phyloP scores from a whole-genome alignment of 92 coral and sea anemone genomes.

The Porites evermanni region DNA sequence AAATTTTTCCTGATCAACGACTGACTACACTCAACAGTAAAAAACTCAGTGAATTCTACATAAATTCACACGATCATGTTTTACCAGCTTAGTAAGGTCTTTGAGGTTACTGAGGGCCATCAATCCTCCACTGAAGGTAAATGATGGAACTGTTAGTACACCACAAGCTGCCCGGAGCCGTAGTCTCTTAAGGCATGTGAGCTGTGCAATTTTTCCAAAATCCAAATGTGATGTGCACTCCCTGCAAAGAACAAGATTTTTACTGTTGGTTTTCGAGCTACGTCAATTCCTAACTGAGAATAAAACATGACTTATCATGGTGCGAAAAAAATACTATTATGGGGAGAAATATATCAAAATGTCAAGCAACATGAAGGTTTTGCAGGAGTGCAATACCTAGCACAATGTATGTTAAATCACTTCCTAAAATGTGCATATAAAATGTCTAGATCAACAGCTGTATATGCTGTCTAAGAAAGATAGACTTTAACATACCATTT shows the following conservation, averaged over 20 bases:
- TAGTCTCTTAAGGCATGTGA: slow-evolving; percentile 56
- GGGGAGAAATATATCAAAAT: too few species aligned
- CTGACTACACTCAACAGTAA: too few species aligned
- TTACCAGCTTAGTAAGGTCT: slow-evolving; percentile 74
- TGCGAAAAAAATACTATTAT: too few species aligned
- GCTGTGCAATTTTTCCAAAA: slow-evolving; percentile 72
- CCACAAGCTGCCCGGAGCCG: slow-evolving; percentile 80
- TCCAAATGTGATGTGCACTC: slow-evolving; percentile 47
- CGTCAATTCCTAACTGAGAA: too few species aligned
- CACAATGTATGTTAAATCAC: too few species aligned
- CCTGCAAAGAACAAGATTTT: neutral
- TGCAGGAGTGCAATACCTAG: too few species aligned
- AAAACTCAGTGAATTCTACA: neutral
- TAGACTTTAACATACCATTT: slow-evolving; percentile 37
- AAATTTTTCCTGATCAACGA: too few species aligned
- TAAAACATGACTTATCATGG: too few species aligned
- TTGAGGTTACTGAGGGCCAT: slow-evolving; percentile 43
- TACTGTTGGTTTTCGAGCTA: neutral
- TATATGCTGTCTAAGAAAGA: too few species aligned
- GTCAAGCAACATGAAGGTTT: too few species aligned
- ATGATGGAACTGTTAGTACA: slow-evolving; percentile 66
- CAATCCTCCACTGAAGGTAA: slow-evolving; percentile 78
- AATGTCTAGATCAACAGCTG: too few species aligned
- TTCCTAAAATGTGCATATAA: too few species aligned
- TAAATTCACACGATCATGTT: neutral